Evolutionary conservation across 2,113 vertebrate genomes (phyloP).

Genomic region (Penelope pileata): DNA sequence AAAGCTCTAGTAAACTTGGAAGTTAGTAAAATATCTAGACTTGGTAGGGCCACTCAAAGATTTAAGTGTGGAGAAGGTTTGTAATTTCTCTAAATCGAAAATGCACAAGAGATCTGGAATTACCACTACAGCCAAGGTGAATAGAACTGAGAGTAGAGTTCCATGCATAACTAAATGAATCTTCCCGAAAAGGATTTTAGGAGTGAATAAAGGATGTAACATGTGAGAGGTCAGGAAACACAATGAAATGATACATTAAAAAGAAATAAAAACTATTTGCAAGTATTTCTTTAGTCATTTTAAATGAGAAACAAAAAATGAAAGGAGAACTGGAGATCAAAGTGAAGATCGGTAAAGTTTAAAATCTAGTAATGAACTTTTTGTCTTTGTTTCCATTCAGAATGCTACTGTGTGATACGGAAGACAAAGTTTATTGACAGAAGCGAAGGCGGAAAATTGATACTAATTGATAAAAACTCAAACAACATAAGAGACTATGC

Average conservation of each 20-base stretch:
- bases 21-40: background rate
- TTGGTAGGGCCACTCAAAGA: background rate
- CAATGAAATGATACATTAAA: background rate
- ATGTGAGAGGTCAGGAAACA: background rate
- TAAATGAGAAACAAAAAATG: background rate
- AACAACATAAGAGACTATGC: background rate
- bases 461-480: background rate
- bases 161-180: background rate
- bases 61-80: background rate
- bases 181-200: background rate
- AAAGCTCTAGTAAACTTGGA: background rate
- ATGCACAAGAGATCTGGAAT: background rate
- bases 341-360: background rate
- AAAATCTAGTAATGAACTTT: background rate
- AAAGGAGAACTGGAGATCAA: background rate
- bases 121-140: background rate
- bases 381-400: background rate
- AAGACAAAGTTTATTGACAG: background rate
- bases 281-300: background rate
- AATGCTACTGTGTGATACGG: background rate
- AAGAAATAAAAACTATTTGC: background rate
- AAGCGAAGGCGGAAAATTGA: background rate
- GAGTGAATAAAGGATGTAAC: background rate
- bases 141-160: background rate
- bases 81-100: background rate